Percentiles rank a stretch among this genome's conserved stretches.
Evolutionary conservation across 2,113 vertebrate species (phyloP).

Genomic region (Steatornis caripensis): DNA sequence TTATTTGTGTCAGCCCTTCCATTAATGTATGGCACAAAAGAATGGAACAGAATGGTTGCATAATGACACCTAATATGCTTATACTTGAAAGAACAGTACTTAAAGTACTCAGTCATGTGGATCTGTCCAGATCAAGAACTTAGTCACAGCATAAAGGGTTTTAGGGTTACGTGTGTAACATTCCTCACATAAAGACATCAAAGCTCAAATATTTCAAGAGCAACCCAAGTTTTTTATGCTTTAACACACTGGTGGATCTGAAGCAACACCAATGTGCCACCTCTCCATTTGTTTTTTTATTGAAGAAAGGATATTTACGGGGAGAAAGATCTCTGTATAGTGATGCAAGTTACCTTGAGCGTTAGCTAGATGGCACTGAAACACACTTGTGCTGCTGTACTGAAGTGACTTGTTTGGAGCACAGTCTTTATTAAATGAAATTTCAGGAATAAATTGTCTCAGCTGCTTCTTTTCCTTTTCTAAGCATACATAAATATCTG

Average conservation of each 20-base stretch:
- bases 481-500: neutral
- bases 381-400: neutral
- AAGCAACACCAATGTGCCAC: neutral
- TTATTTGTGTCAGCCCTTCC: neutral
- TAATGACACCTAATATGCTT: slow-evolving; percentile 14
- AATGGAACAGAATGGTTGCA: neutral
- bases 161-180: slow-evolving; percentile 6
- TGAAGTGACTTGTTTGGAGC: neutral
- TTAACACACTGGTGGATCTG: neutral
- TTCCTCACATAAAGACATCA: slow-evolving; percentile 9
- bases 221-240: neutral
- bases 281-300: neutral
- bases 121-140: slow-evolving; percentile 13
- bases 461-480: neutral
- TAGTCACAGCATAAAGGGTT: neutral
- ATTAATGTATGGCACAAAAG: neutral
- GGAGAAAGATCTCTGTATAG: neutral
- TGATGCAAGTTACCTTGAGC: neutral
- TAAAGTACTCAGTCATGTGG: slow-evolving; percentile 20
- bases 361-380: slow-evolving; percentile 45
- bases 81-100: slow-evolving; percentile 18
- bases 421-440: neutral
- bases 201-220: neutral
- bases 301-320: neutral
- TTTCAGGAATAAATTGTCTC: neutral